Base-by-base conservation (phyloP, 2,113 vertebrate genomes). In the Oncorhynchus nerka region DNA sequence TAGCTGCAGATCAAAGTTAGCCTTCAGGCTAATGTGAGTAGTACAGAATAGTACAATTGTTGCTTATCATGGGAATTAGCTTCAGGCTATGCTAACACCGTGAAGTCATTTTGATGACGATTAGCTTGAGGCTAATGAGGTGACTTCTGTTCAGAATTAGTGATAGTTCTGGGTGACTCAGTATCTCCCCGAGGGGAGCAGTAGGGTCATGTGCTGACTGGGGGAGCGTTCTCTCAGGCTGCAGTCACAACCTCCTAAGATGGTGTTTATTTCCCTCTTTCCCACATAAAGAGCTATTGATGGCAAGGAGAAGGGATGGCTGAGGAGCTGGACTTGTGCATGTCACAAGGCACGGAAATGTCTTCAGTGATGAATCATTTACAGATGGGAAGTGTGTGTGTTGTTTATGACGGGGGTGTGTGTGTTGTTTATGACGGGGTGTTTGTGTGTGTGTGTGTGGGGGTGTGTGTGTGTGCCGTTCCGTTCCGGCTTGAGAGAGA, bases 311-410 rank as follows among this genome's bases (percentile, higher is more conserved):
- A 51, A 24, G 49, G 71, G 62, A 74, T 79, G 67, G 73, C 68
- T 55, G 30, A 57, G 76, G 68, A 75, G 30, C n/a, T 39, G 55
- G 16, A 75, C 79, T 81, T 75, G 66, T 82, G 82, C 34, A 39
- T 82, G 79, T 87, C 82, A 88, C 79, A 85, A 77, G 79, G 83
- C 77, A 68, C 59, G 24, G 64, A 57, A 74, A 70, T 79, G 45
- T 69, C 67, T 30, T 51, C 26, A 13, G 61, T n/a, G 16, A 26
- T 66, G 48, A 86, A 75, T 79, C 4, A 3, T 71, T 75, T 30
- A 67, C 19, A 11, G 65, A 57, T 34, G 61, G 34, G 32, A 70
- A 57, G 64, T 62, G 55, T 39, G 68, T 69, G 28, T 5, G 9
- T n/a, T 13, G 32, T 73, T 51, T 61, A 73, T 19, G 48, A 7